These are phyloP conservation scores for Bugulina stolonifera DNA, from an alignment of 2,888 invertebrate genomes.

Conservation along the genomic window DNA sequence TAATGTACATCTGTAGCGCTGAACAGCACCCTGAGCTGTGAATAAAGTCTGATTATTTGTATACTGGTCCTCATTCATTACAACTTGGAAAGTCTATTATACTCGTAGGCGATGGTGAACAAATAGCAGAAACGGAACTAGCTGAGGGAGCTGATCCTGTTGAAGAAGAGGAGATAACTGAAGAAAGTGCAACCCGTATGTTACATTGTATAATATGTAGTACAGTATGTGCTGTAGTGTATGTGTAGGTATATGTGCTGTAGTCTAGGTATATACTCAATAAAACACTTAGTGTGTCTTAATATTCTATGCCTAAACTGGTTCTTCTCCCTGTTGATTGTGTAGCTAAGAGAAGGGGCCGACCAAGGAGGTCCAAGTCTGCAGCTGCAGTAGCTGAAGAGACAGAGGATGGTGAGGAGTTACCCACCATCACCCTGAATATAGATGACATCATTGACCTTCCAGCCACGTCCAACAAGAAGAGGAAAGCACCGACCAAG, in stretches of 20 bases:
- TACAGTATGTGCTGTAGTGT: too few species aligned
- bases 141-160: not conserved
- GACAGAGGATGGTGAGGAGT: not conserved
- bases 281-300: too few species aligned
- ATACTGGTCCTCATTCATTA: too few species aligned
- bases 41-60: too few species aligned
- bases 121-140: not conserved
- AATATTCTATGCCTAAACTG: too few species aligned
- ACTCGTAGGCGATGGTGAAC: too few species aligned
- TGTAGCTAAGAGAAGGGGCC: not conserved
- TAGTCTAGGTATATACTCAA: too few species aligned
- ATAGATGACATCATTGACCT: not conserved
- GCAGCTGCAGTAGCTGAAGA: not conserved
- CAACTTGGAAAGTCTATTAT: too few species aligned
- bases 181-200: not conserved
- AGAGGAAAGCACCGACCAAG: constrained; percentile 19
- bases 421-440: not conserved
- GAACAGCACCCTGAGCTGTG: too few species aligned
- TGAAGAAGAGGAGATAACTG: not conserved
- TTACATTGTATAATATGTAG: not conserved
- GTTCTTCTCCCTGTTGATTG: too few species aligned
- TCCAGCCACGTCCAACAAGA: not conserved
- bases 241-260: too few species aligned
- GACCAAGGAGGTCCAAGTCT: not conserved
- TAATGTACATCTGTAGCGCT: too few species aligned